Evolutionary conservation across 2,797 vertebrate genomes (phyloP), one percentile per base, ranked within the genome.

Genomic region (Thunnus albacares): DNA sequence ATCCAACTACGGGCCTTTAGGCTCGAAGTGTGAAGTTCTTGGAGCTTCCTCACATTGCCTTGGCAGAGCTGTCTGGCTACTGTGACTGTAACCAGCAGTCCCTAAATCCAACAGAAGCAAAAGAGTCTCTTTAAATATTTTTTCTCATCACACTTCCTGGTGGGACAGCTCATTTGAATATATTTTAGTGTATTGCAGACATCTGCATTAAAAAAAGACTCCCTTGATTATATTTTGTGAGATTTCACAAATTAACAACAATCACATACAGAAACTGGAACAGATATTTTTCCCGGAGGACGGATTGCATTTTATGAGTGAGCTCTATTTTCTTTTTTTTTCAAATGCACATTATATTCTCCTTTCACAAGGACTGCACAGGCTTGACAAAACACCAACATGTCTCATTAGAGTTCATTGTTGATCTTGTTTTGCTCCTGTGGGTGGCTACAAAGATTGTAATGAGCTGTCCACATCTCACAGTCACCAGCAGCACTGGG

Each of bases 361-460:
- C 58, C 63, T 79, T 90, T 80, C 77, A 67, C n/a, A 68, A 60
- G 68, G 28, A 52, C 63, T 75, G 74, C 57, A 47, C 22, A 58
- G 64, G 68, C 77, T 51, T 89, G 86, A 88, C 81, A 80, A 81
- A 86, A 80, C 77, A 83, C 56, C 79, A 89, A 78, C 90, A 91
- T 82, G 89, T 84, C 91, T 94, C 90, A 92, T 93, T 91, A 92
- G 83, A 79, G 78, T 80, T 89, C 83, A 89, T 93, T 92, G 88
- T 92, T 89, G 79, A 85, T 91, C 86, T 85, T 86, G 71, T 87
- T 86, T 82, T 83, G 81, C 86, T 86, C 75, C 80, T 85, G 87
- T 90, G 88, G 88, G 82, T 55, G 82, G 82, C 62, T 73, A 82
- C 87, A 89, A 89, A 78, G 73, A 82, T 86, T 79, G 87, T 92